Evolutionary conservation across 2,113 vertebrate genomes (phyloP), one percentile per base, ranked within the genome.

Genomic region (Morone chrysops): DNA sequence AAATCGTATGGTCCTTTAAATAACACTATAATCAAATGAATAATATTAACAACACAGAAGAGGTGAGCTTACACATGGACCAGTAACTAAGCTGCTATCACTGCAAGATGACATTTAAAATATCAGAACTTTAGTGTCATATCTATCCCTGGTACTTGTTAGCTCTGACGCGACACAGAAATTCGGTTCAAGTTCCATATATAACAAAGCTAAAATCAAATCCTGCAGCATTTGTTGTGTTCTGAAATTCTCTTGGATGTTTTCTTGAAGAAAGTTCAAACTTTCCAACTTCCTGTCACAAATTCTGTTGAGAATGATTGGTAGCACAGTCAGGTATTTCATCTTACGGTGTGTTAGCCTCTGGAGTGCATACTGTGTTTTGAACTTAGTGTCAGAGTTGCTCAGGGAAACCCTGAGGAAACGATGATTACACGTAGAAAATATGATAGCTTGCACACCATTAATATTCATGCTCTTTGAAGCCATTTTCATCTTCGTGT

Each of bases 381-480:
- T 93, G 93, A 95, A 94, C 94, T 91, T 70, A 0, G 81, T 86
- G 85, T 90, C 90, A 92, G 86, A 92, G 89, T 87, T 87, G 85
- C 79, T 89, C 70, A n/a, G 87, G 73, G 79, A 85, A 94, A 93
- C 94, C 93, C 91, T 47, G 92, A 94, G 93, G 94, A 94, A 94
- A 92, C 60, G 45, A 88, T 91, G 90, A 94, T 93, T 92, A 87
- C 90, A 82, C 88, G 45, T 86, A 69, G 83, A 88, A 90, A 92
- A 92, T 86, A 82, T 70, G 83, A 90, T 89, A 61, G 85, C 53
- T 45, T 68, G 90, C 77, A 31, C 70, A 43, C 43, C 63, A 94
- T 95, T 94, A 92, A 95, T 94, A 94, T 95, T 94, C 92, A 93
- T 94, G 89, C 85, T 77, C 88, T 95, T 92, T 94, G 92, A 94